Evolutionary conservation across 2,888 invertebrate species (phyloP).

Genomic region (Anthrax anthrax): DNA sequence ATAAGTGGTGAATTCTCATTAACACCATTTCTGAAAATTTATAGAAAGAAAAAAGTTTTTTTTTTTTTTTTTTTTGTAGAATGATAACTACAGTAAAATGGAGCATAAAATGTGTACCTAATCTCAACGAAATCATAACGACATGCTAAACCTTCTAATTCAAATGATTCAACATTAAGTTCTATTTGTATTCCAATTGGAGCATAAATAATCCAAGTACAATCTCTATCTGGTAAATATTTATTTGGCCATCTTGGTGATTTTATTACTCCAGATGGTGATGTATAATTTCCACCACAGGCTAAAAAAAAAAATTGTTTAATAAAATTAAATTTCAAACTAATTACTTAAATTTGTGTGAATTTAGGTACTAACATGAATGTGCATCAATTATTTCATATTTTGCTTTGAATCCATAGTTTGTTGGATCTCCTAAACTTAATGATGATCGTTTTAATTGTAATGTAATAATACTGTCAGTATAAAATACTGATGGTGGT

Average conservation of each 20-base stretch:
- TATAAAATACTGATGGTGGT: too few species aligned
- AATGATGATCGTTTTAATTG: too few species aligned
- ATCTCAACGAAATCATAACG: conserved; percentile 58
- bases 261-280: conserved; percentile 50
- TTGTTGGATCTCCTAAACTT: too few species aligned
- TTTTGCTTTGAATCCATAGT: conserved; percentile 56
- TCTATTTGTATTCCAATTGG: conserved; percentile 56
- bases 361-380: too few species aligned
- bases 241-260: conserved; percentile 65
- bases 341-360: too few species aligned
- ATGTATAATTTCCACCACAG: conserved; percentile 61
- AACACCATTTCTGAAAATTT: conserved; percentile 59
- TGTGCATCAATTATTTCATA: conserved; percentile 49
- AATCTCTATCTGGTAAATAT: conserved; percentile 57
- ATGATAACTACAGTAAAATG: too few species aligned
- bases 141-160: conserved; percentile 48
- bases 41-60: background rate
- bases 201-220: conserved; percentile 66
- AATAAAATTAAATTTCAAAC: too few species aligned
- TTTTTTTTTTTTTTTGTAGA: too few species aligned
- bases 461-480: too few species aligned
- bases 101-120: conserved; percentile 40
- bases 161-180: conserved; percentile 49
- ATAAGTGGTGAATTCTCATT: conserved; percentile 55
- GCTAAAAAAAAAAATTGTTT: conserved; percentile 26